A percentile compares a stretch with the other conserved stretches of the same genome.
These are phyloP conservation scores for Neofelis nebulosa DNA, from an alignment of 2,113 vertebrate genomes.

Conservation along the genomic window DNA sequence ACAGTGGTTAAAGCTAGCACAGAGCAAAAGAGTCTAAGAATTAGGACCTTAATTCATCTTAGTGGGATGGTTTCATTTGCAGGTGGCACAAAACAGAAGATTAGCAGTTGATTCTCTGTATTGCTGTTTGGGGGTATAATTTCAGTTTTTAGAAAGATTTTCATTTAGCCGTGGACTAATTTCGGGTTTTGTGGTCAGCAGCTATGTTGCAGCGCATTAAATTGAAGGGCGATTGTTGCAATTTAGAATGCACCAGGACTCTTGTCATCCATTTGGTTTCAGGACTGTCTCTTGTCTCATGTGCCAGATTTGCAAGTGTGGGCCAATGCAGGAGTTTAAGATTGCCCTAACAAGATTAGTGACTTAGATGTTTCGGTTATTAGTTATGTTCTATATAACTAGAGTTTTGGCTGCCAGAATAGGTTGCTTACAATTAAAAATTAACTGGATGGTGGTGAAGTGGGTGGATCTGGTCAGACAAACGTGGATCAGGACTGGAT, in stretches of 20 bases:
- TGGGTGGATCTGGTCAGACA: not conserved
- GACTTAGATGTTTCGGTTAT: not conserved
- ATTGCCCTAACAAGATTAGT: conserved; percentile 22
- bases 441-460: not conserved
- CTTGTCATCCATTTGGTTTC: not conserved
- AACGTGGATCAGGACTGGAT: not conserved
- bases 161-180: not conserved
- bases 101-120: not conserved
- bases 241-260: not conserved
- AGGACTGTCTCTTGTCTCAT: not conserved
- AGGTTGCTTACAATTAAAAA: conserved; percentile 46
- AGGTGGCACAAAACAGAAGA: not conserved
- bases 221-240: not conserved
- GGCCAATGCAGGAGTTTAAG: conserved; percentile 22
- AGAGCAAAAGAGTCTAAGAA: not conserved
- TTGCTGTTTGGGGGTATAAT: not conserved
- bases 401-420: not conserved
- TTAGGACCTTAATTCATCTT: not conserved
- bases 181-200: not conserved
- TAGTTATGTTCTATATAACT: conserved; percentile 21
- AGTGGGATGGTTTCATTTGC: conserved; percentile 23
- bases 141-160: conserved; percentile 11
- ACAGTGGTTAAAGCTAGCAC: not conserved
- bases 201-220: not conserved
- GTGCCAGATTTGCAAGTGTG: not conserved